Evolutionary conservation across 1,140 invertebrate species (phyloP), one percentile per base, ranked within the genome.

Genomic region (Bombus affinis): DNA sequence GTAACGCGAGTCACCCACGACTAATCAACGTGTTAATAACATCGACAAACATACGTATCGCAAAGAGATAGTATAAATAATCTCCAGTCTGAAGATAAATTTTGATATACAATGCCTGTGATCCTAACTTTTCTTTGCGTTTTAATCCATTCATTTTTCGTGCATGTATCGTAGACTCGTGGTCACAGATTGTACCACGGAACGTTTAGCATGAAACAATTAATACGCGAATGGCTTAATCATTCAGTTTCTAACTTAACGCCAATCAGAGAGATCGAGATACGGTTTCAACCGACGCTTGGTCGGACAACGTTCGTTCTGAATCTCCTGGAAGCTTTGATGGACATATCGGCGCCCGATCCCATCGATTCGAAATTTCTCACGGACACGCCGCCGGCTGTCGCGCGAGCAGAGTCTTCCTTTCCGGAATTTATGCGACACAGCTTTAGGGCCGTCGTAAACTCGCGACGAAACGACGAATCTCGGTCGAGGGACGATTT

Each of bases 401-500:
- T 79, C 65, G 75, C 13, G 62, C 62, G 62, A 44, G 5, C 13
- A 59, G 18, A 75, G 8, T 62, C 53, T 35, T 77, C 42, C n/a
- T n/a, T 9, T 44, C 12, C 13, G 47, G 47, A 74, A 86, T 86
- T 86, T 82, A 86, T 82, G 72, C 79, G 79, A 47, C 44, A 86
- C 78, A 73, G 62, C 71, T 82, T 85, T 59, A 66, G 57, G 71
- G 35, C 47, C 22, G 77, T 65, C 83, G 78, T 85, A 81, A 85
- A 85, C 32, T 39, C 74, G 71, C 53, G 72, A 3, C n/a, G 66
- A 57, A 71, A 85, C 76, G 76, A 32, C 57, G 84, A 66, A 86
- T 75, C 84, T 86, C 79, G 84, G 79, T 71, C 73, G 65, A 75
- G 84, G 72, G 79, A 82, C 72, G 79, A 86, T 86, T 82, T 82